Evolutionary conservation across 2,888 invertebrate species (phyloP).

Genomic region (Hydrotaea cyrtoneurina): DNA sequence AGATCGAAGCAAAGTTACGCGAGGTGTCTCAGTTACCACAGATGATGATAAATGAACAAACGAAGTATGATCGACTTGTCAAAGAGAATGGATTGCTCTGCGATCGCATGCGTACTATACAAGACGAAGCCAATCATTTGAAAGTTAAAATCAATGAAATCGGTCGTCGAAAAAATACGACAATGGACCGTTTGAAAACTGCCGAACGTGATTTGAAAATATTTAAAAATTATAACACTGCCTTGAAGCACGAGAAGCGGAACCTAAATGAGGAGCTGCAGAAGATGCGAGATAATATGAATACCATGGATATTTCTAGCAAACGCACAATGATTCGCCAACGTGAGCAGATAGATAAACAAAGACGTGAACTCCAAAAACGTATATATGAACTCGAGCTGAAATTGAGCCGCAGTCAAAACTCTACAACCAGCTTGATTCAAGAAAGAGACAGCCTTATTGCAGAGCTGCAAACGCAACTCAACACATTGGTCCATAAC

Average conservation of each 20-base stretch:
- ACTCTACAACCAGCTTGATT: slow-evolving; percentile 76
- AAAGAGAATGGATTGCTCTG: slow-evolving; percentile 75
- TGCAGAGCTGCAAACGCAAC: slow-evolving; percentile 77
- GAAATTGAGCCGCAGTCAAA: slow-evolving; percentile 78
- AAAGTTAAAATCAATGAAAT: slow-evolving; percentile 77
- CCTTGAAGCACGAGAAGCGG: slow-evolving; percentile 76
- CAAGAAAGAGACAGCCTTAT: slow-evolving; percentile 79
- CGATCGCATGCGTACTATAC: slow-evolving; percentile 73
- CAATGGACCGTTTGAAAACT: slow-evolving; percentile 74
- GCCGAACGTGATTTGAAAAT: slow-evolving; percentile 77
- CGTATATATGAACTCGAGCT: slow-evolving; percentile 78
- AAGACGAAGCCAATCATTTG: slow-evolving; percentile 72
- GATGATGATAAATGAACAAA: slow-evolving; percentile 75
- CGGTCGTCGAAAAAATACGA: slow-evolving; percentile 73
- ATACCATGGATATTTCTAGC: slow-evolving; percentile 73
- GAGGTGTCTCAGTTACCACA: slow-evolving; percentile 76
- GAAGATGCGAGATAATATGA: slow-evolving; percentile 73
- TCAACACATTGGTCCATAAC: slow-evolving; percentile 77
- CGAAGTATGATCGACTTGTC: slow-evolving; percentile 74
- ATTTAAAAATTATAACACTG: slow-evolving; percentile 76
- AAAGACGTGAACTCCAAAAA: slow-evolving; percentile 76
- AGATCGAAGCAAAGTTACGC: slow-evolving; percentile 76
- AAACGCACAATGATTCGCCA: slow-evolving; percentile 76
- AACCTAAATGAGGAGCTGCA: slow-evolving; percentile 74
- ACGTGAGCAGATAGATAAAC: slow-evolving; percentile 78